Conservation (phyloP, 2,113 vertebrate genomes). For the Caloenas nicobarica region DNA sequence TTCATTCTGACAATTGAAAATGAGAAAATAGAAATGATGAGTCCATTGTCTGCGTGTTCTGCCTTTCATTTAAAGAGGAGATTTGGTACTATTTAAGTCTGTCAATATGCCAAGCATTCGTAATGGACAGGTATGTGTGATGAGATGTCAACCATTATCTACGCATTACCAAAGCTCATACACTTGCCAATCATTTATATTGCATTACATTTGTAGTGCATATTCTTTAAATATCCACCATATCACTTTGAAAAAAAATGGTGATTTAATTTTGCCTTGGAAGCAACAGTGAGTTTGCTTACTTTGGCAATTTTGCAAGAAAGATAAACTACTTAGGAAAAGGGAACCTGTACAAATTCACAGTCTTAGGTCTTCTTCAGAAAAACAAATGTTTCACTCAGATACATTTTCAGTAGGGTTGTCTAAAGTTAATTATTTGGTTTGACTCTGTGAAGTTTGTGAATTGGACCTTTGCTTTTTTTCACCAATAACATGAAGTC, state of each 20-base stretch:
- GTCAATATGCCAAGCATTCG: neutral
- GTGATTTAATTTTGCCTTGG: slow-evolving; percentile 20
- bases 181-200: neutral
- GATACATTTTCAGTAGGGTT: slow-evolving; percentile 35
- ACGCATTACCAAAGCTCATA: neutral
- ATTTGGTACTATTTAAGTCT: neutral
- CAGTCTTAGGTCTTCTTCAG: slow-evolving; percentile 27
- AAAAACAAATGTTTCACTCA: slow-evolving; percentile 19
- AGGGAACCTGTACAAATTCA: slow-evolving; percentile 44
- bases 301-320: slow-evolving; percentile 58
- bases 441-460: slow-evolving; percentile 32
- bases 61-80: neutral
- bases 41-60: neutral
- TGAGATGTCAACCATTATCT: neutral
- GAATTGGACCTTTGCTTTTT: neutral
- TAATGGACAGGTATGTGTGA: neutral
- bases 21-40: neutral
- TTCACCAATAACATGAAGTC: slow-evolving; percentile 30
- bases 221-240: neutral
- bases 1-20: neutral
- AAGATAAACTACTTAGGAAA: slow-evolving; percentile 58
- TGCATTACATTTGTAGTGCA: neutral
- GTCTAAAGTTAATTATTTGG: slow-evolving; percentile 49
- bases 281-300: slow-evolving; percentile 58
- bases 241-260: neutral